A percentile compares a stretch with the other conserved stretches of the same genome.
These are phyloP conservation scores for Adelosebastes latens DNA, from an alignment of 2,797 vertebrate species.

Conservation along the genomic window DNA sequence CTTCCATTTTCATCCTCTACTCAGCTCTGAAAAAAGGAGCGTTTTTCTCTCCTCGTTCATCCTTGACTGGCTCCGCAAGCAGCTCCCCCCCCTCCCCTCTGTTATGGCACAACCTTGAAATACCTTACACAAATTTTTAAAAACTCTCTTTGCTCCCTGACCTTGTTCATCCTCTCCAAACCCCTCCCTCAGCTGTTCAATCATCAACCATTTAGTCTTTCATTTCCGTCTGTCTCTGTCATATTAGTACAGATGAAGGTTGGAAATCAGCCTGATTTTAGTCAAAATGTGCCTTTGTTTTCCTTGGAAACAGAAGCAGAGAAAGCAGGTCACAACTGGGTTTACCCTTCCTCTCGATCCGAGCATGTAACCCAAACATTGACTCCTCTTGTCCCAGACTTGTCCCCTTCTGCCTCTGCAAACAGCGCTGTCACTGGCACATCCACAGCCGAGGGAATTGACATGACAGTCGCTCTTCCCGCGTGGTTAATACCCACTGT, in stretches of 20 bases:
- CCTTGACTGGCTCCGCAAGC: constrained; percentile 23
- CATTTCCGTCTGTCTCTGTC: neutral
- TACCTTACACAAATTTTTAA: neutral
- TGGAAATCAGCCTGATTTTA: neutral
- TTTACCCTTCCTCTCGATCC: neutral
- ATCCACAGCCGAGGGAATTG: constrained; percentile 9
- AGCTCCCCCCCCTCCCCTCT: too few species aligned
- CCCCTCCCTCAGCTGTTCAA: neutral
- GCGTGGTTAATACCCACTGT: neutral
- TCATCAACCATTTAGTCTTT: neutral
- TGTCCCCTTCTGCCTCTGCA: constrained; percentile 5
- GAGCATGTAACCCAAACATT: neutral
- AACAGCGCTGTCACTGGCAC: constrained; percentile 4
- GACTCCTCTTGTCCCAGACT: constrained; percentile 5
- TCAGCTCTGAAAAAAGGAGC: neutral
- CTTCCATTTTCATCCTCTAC: constrained; percentile 16
- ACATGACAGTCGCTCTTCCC: constrained; percentile 39
- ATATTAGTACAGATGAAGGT: neutral
- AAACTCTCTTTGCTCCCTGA: neutral
- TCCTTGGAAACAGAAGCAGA: neutral
- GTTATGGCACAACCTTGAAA: neutral
- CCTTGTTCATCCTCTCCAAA: neutral
- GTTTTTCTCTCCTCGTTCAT: constrained; percentile 15
- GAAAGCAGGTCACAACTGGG: neutral
- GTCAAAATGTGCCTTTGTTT: neutral